Evolutionary conservation across 1,140 invertebrate species (phyloP), one percentile per base, ranked within the genome.

Genomic region (Drosophila sturtevanti): DNA sequence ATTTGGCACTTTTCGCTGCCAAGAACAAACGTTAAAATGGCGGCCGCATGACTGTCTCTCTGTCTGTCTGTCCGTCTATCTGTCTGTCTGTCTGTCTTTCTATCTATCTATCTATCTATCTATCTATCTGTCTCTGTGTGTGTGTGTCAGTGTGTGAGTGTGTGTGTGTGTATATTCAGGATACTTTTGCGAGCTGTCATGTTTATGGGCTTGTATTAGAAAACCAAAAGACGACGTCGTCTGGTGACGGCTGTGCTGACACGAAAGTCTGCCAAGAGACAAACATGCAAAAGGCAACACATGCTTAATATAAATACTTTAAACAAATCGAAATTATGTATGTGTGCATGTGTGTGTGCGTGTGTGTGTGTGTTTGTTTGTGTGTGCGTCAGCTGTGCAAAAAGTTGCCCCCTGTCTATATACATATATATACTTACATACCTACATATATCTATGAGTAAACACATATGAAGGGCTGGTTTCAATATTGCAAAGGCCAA

Each of bases 21-120:
- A 70, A 66, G 81, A 79, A 82, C 71, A 81, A 81, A 86, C 75
- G 75, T 69, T 76, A 89, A 89, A 79, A 82, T 85, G 74, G 61
- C 78, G 68, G 74, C 70, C 79, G 58, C 74, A 81, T 48, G 22
- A 63, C n/a, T 7, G 21, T 48, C 21, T 63, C 22, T 38, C 31
- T 48, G 12, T 22, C 48, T 16, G 16, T 34, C 22, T 34, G 12
- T 31, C n/a, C 35, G 35, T 21, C 51, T 31, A 21, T 31, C 22
- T 34, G n/a, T 22, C 5, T 31, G 27, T 24, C n/a, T 24, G 9
- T 18, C 18, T 71, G 11, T 24, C 4, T 34, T 5, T 31, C 38
- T 44, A 51, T 35, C 24, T 35, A 11, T 34, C 14, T 35, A 27
- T 22, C 52, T 35, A 22, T 31, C 22, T 34, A 7, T 22, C 12